A percentile compares a stretch with the other conserved stretches of the same genome.
phyloP scores from a whole-genome alignment of 2,797 vertebrate genomes.

The Danio kyathit region DNA sequence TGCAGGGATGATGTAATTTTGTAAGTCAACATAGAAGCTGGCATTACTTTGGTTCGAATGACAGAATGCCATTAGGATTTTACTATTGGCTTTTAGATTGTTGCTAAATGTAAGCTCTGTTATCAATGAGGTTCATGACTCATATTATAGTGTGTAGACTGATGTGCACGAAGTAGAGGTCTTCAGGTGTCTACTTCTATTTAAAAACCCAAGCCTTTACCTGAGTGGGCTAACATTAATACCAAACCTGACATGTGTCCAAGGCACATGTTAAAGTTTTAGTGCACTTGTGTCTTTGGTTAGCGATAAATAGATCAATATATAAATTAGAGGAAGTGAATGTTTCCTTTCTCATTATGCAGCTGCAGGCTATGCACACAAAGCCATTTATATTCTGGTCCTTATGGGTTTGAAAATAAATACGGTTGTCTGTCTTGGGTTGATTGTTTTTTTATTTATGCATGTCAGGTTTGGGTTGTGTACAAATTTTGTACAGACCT shows the following conservation, averaged over 20 bases:
- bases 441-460: neutral
- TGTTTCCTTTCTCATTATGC: too few relatives aligned
- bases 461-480: neutral
- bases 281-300: too few relatives aligned
- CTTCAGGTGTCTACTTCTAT: too few relatives aligned
- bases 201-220: too few relatives aligned
- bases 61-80: neutral
- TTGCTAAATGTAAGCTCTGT: neutral
- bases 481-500: neutral
- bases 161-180: too few relatives aligned
- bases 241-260: too few relatives aligned
- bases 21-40: neutral
- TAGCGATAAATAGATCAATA: too few relatives aligned
- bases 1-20: conserved; percentile 4
- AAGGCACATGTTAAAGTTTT: too few relatives aligned
- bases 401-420: neutral
- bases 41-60: neutral
- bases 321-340: too few relatives aligned
- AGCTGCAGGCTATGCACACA: neutral
- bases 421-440: neutral
- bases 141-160: too few relatives aligned
- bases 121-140: neutral
- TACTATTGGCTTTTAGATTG: neutral
- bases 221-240: too few relatives aligned
- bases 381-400: neutral